Base-by-base conservation (phyloP, 2,888 invertebrate species). In the Linnaemya vulpina region DNA sequence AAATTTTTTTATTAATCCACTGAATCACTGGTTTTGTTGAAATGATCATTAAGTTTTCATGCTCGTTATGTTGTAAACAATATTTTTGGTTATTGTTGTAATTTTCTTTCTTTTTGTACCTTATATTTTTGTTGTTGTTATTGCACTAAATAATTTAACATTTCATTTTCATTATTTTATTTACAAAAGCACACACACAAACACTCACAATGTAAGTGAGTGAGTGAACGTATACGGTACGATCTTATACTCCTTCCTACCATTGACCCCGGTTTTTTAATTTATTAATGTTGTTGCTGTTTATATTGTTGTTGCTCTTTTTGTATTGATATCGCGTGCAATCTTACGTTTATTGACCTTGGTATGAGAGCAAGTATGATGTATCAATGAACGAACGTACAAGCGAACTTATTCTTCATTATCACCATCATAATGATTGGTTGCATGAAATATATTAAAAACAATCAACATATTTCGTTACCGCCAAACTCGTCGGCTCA, bases 271-370 rank as follows among this genome's bases (percentile, higher is more conserved):
- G 85, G 85, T 78, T 79, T 84, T 87, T 74, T 53, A 63, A 68
- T 71, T 62, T 79, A 38, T 75, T 75, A 49, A 62, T 74, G 38
- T 62, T 71, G 55, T 58, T 62, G 49, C 60, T 68, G 65, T 49
- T 81, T 55, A 49, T 62, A 46, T 73, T 71, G 43, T 60, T 81
- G 63, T 67, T 79, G 63, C 75, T 84, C 70, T 76, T 67, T 75
- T 79, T 85, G 79, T 68, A 76, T 83, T 81, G 87, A 87, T 87
- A 86, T 87, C 87, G 86, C 87, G 85, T 87, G 87, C 86, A 87
- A 82, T 87, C 79, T 86, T 87, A 84, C 86, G 87, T 87, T 87
- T 87, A 87, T 87, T 87, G 87, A 86, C 87, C 87, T 87, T 87
- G 87, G 86, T 85, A 85, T 85, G 82, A 85, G 82, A 82, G 82